Conservation (phyloP, 2,888 invertebrate species). For the Agrotis segetum region DNA sequence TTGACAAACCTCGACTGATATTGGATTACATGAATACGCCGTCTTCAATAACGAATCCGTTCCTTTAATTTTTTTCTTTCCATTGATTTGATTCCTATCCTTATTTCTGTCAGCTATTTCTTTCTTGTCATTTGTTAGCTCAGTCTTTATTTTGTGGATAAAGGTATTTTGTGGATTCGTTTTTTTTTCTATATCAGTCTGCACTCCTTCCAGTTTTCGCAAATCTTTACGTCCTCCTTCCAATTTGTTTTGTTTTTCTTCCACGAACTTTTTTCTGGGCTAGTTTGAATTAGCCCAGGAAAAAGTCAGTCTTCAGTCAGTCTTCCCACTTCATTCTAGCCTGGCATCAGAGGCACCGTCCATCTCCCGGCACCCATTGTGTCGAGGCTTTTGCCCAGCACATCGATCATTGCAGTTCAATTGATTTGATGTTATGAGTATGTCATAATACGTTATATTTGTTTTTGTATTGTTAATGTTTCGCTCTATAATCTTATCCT, state of each 20-base stretch:
- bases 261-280: too few relatives aligned
- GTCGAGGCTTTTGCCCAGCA: too few relatives aligned
- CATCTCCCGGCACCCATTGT: too few relatives aligned
- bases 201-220: too few relatives aligned
- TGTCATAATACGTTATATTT: constrained; percentile 4
- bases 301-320: too few relatives aligned
- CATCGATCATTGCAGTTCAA: neutral
- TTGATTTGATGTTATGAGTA: constrained; percentile 26
- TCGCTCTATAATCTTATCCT: neutral
- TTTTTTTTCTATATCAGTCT: too few relatives aligned
- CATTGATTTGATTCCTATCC: constrained; percentile 43
- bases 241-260: too few relatives aligned
- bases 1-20: constrained; percentile 55
- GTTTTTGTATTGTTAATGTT: constrained; percentile 6
- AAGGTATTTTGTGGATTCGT: constrained; percentile 14
- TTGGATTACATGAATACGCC: constrained; percentile 59
- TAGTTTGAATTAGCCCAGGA: too few relatives aligned
- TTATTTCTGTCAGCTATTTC: constrained; percentile 33
- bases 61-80: constrained; percentile 46
- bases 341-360: too few relatives aligned
- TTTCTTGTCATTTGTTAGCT: constrained; percentile 11
- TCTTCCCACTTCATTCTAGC: too few relatives aligned
- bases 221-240: too few relatives aligned
- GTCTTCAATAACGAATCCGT: constrained; percentile 45
- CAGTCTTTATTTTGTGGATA: constrained; percentile 20